phyloP scores from a whole-genome alignment of 1,140 invertebrate species.

The Hyles vespertilio region DNA sequence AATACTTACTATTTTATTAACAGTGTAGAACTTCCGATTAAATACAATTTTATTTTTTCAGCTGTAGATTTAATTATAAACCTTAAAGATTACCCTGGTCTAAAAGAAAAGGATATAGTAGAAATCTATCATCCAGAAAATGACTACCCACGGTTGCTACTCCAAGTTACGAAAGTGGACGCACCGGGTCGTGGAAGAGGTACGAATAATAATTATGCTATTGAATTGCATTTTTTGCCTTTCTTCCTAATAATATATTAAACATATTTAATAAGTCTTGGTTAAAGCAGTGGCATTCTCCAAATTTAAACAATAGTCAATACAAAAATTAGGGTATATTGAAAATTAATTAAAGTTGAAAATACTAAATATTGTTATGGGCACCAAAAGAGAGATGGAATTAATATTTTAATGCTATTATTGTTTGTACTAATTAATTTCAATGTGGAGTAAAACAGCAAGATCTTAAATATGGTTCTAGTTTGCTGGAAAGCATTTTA shows the following conservation, averaged over 20 bases:
- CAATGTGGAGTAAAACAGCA: no score
- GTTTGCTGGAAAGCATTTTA: no score
- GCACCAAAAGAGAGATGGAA: no score
- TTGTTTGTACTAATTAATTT: no score
- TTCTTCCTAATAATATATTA: not conserved
- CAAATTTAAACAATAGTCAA: not conserved
- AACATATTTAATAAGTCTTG: not conserved
- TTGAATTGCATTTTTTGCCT: not conserved
- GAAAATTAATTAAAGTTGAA: not conserved
- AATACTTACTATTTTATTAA: not conserved
- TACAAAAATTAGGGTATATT: not conserved
- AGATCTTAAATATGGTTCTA: no score
- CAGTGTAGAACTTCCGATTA: not conserved
- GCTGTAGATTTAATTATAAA: slow-evolving; percentile 90
- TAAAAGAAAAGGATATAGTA: slow-evolving; percentile 91
- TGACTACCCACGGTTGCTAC: slow-evolving; percentile 83
- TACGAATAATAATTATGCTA: slow-evolving; percentile 20
- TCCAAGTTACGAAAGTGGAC: slow-evolving; percentile 92
- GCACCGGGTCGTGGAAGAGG: slow-evolving; percentile 81
- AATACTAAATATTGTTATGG: no score
- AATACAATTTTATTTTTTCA: slow-evolving; percentile 52
- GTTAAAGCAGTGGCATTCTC: not conserved
- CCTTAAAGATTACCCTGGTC: slow-evolving; percentile 90
- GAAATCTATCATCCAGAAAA: slow-evolving; percentile 95
- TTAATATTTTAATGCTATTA: no score